Evolutionary conservation across 2,888 invertebrate genomes (phyloP), one percentile per base, ranked within the genome.

Genomic region (Lithophane ornitopus): DNA sequence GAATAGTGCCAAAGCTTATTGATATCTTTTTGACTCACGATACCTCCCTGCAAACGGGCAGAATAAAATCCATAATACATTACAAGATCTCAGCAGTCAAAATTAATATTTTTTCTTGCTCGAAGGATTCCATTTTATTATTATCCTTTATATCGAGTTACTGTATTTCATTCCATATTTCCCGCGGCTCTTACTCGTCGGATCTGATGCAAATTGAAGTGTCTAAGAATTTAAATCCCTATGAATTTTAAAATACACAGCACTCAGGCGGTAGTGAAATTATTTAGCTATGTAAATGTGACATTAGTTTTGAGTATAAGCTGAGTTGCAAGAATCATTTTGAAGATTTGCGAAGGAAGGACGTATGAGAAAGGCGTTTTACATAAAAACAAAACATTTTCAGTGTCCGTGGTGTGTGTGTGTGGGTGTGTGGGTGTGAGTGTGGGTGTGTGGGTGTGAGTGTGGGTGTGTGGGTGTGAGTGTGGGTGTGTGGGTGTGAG

Each of bases 151-250:
- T 73, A 82, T 81, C 56, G 46, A 80, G 79, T 78, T 75, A 77
- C 79, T 69, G 68, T n/a, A 54, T 54, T 54, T 54, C 54, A 54
- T 79, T 82, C 76, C 82, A 87, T 86, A 88, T 88, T 88, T 83
- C 86, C 75, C 61, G 63, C 70, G 67, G 81, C 80, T 79, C 67
- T 59, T 62, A 52, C 70, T 68, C 81, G 62, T 59, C 87, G 88
- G 84, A 80, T 84, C 78, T 84, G 85, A 91, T 90, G 90, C 85
- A 91, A 91, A 91, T 91, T 87, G 78, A 85, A 89, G 88, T 81
- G 80, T 82, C 85, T 85, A 80, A 80, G 80, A 89, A 88, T 90
- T 90, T 87, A 86, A 89, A 89, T 87, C 76, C 81, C 82, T 79
- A 89, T 90, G 86, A 90, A 90, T 90, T 88, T 89, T 89, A 89